phyloP scores from a whole-genome alignment of 2,797 vertebrate genomes.

The Chelonia mydas region DNA sequence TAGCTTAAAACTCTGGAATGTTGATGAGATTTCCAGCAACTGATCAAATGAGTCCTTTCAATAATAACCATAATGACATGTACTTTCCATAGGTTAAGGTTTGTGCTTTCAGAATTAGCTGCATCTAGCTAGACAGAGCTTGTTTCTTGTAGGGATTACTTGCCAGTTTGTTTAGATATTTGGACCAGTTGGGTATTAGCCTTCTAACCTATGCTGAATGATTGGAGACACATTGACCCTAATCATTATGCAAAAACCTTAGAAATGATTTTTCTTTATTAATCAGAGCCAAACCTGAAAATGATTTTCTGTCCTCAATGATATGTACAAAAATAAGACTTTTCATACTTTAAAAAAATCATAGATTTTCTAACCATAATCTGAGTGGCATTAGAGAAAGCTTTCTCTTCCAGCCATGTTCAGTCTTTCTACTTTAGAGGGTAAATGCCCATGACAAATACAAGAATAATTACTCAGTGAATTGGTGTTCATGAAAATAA shows the following conservation, averaged over 20 bases:
- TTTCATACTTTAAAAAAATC: not conserved
- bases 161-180: not conserved
- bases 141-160: constrained; percentile 26
- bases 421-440: not conserved
- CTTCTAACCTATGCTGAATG: not conserved
- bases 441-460: not conserved
- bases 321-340: accelerated
- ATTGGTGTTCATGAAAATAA: not conserved
- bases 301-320: not conserved
- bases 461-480: accelerated
- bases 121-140: constrained; percentile 10
- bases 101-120: constrained; percentile 19
- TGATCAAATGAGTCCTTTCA: constrained; percentile 61
- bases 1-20: constrained; percentile 63
- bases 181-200: not conserved
- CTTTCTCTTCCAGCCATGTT: not conserved
- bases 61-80: constrained; percentile 33
- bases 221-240: not conserved
- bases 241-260: not conserved
- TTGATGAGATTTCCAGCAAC: constrained; percentile 71
- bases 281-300: not conserved
- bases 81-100: constrained; percentile 29
- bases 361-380: not conserved
- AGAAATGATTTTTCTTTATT: constrained; percentile 4
- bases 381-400: not conserved